Conservation (phyloP, 2,113 vertebrate genomes). For the Callipepla squamata region DNA sequence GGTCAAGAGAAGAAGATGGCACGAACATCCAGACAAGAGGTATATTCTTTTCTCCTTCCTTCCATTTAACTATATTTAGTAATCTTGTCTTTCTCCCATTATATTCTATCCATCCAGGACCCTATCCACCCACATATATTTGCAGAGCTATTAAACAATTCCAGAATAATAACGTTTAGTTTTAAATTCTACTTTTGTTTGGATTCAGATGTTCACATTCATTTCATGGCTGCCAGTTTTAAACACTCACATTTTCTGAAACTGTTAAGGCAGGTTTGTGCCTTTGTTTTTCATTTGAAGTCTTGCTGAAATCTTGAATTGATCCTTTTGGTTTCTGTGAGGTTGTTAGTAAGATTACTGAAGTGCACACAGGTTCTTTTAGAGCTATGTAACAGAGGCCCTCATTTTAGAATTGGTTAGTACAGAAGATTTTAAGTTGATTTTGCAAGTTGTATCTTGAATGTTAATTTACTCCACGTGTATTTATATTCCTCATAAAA, state of each 20-base stretch:
- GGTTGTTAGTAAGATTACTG: neutral
- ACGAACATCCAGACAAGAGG: constrained; percentile 78
- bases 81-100: neutral
- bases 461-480: accelerated
- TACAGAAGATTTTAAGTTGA: neutral
- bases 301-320: neutral
- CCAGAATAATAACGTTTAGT: neutral
- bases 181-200: neutral
- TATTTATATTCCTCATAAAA: neutral
- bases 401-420: neutral
- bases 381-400: neutral
- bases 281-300: neutral
- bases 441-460: neutral
- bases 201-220: neutral
- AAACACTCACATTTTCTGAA: neutral
- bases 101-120: neutral
- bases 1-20: constrained; percentile 62
- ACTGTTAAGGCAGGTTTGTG: neutral
- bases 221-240: neutral
- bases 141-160: neutral
- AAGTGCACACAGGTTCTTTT: neutral
- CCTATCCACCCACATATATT: neutral
- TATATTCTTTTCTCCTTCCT: constrained; percentile 33
- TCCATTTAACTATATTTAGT: neutral
- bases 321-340: neutral